These are phyloP conservation scores for Nomada lathburiana DNA, from an alignment of 2,888 invertebrate species.

Conservation along the genomic window DNA sequence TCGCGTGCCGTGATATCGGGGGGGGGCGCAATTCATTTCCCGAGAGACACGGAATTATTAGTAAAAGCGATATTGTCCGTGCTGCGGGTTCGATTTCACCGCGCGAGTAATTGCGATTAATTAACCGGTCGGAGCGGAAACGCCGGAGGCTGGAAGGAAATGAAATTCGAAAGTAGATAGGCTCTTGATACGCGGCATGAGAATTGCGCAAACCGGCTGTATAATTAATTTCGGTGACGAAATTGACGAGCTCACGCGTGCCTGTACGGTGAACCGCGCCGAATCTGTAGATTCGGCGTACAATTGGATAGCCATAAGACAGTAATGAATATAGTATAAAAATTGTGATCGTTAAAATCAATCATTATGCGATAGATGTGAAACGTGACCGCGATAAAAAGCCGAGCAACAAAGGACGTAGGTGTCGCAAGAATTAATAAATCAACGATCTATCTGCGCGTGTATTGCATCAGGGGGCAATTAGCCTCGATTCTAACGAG, in stretches of 20 bases:
- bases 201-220: conserved; percentile 52
- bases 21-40: neutral
- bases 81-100: conserved; percentile 63
- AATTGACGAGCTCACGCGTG: conserved; percentile 31
- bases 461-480: conserved; percentile 58
- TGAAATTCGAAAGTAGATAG: conserved; percentile 74
- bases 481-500: conserved; percentile 66
- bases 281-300: too few relatives aligned
- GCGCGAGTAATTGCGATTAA: conserved; percentile 59
- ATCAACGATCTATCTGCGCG: conserved; percentile 35
- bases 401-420: conserved; percentile 36
- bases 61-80: conserved; percentile 43
- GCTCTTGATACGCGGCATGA: conserved; percentile 32
- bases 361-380: conserved; percentile 52
- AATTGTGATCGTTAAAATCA: conserved; percentile 18
- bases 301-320: too few relatives aligned
- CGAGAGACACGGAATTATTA: conserved; percentile 43
- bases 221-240: conserved; percentile 58
- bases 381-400: conserved; percentile 43
- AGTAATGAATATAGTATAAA: too few relatives aligned
- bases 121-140: conserved; percentile 72
- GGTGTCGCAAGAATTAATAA: conserved; percentile 52
- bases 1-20: conserved; percentile 14
- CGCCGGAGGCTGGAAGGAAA: conserved; percentile 62
- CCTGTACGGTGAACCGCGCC: neutral